Evolutionary conservation across 2,888 invertebrate genomes (phyloP).

Genomic region (Creontiades dilutus): DNA sequence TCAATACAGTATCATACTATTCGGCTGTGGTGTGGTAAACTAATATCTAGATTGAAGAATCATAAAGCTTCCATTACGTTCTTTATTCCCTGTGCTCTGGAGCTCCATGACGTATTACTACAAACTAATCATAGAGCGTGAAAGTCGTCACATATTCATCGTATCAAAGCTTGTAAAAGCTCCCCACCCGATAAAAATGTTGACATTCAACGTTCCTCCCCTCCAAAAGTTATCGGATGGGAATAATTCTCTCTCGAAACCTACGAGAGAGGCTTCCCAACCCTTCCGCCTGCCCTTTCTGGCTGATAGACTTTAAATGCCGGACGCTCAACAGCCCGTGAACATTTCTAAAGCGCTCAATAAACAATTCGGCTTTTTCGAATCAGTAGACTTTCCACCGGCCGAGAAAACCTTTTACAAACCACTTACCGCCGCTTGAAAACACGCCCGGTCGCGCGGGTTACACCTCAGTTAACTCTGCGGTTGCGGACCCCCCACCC

Average conservation of each 20-base stretch:
- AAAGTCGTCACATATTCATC: no score
- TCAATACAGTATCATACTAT: no score
- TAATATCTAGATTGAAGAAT: no score
- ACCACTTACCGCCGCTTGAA: conserved; percentile 9
- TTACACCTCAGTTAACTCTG: conserved; percentile 42
- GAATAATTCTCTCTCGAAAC: background rate
- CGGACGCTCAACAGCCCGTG: conserved; percentile 35
- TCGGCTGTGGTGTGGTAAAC: no score
- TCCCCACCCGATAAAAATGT: background rate
- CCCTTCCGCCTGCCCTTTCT: background rate
- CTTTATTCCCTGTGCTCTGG: no score
- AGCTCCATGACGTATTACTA: no score
- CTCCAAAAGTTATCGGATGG: background rate
- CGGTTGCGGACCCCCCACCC: background rate
- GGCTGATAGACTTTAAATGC: conserved; percentile 41
- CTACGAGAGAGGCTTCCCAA: background rate
- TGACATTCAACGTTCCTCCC: background rate
- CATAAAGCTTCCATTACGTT: no score
- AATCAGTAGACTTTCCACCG: conserved; percentile 29
- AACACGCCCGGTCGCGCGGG: conserved; percentile 18
- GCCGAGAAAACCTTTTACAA: conserved; percentile 58
- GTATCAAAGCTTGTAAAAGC: background rate
- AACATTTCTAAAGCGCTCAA: conserved; percentile 41
- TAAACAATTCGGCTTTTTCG: conserved; percentile 50
- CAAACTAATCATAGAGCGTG: no score